Evolutionary conservation across 2,888 invertebrate species (phyloP).

Genomic region (Blastobasis adustella): DNA sequence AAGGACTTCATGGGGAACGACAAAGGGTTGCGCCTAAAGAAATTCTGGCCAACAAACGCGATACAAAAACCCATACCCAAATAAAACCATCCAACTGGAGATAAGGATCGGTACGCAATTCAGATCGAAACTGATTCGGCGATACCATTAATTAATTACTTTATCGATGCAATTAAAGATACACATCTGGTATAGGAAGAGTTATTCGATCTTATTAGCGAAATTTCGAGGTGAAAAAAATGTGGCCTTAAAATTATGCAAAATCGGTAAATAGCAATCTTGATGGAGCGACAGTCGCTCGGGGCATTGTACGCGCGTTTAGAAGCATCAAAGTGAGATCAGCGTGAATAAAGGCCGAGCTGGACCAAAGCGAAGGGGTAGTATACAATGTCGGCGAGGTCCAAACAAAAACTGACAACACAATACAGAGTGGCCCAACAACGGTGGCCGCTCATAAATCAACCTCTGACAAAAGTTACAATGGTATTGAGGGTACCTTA

Average conservation of each 20-base stretch:
- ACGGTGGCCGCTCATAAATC: conserved; percentile 74
- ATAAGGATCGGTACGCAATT: too few relatives aligned
- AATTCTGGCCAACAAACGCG: background rate
- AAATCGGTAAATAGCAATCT: conserved; percentile 13
- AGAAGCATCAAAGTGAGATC: conserved; percentile 69
- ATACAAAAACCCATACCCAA: too few relatives aligned
- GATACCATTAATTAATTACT: too few relatives aligned
- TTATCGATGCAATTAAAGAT: too few relatives aligned
- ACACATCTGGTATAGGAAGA: too few relatives aligned
- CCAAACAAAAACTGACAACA: conserved; percentile 73
- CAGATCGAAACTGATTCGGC: too few relatives aligned
- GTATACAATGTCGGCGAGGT: conserved; percentile 68
- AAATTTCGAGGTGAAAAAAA: background rate
- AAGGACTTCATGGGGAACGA: conserved; percentile 52
- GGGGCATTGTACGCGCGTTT: conserved; percentile 54
- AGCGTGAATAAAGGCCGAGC: conserved; percentile 63
- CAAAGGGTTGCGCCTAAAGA: conserved; percentile 4
- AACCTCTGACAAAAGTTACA: conserved; percentile 73
- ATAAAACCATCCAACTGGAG: too few relatives aligned
- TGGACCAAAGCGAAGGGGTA: conserved; percentile 63
- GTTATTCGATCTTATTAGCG: too few relatives aligned
- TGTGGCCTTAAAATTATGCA: background rate
- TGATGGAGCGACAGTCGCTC: conserved; percentile 34
- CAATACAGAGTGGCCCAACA: conserved; percentile 69
- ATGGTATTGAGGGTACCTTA: conserved; percentile 74